A percentile compares a stretch with the other conserved stretches of the same genome.
These are phyloP conservation scores for Epinephelus malabaricus DNA, from an alignment of 2,797 vertebrate species.

Conservation along the genomic window DNA sequence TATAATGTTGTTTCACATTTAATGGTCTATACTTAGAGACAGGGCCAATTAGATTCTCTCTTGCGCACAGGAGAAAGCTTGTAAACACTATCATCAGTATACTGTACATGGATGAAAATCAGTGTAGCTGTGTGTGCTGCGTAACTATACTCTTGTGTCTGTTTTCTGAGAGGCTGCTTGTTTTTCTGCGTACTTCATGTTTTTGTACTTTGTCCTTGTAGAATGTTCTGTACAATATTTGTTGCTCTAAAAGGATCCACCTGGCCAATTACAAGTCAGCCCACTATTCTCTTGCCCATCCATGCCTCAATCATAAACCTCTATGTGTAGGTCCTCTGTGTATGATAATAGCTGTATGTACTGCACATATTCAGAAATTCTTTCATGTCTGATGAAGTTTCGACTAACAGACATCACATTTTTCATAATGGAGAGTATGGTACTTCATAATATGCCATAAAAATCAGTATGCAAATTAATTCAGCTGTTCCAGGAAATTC, in stretches of 20 bases:
- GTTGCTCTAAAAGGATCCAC: slow-evolving; percentile 8
- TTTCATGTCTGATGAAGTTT: slow-evolving; percentile 39
- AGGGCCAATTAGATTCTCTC: neutral
- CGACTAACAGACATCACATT: slow-evolving; percentile 20
- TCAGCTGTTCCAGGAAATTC: slow-evolving; percentile 58
- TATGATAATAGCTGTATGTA: neutral
- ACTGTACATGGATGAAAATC: neutral
- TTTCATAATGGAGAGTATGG: slow-evolving; percentile 28
- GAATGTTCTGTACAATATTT: neutral
- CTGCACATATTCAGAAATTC: neutral
- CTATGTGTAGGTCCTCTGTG: slow-evolving; percentile 11
- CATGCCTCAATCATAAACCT: slow-evolving; percentile 6
- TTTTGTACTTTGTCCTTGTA: slow-evolving; percentile 2
- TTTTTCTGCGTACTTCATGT: slow-evolving; percentile 18
- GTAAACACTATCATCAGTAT: neutral
- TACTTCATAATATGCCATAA: slow-evolving; percentile 33
- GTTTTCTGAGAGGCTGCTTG: neutral
- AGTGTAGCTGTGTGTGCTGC: neutral
- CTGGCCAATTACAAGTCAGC: slow-evolving; percentile 19
- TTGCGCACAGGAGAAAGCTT: slow-evolving; percentile 8
- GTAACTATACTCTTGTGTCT: neutral
- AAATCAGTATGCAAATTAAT: slow-evolving; percentile 73
- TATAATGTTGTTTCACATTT: neutral
- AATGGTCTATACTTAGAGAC: slow-evolving; percentile 4
- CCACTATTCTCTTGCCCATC: neutral